Percentiles rank a stretch among this genome's conserved stretches.
Evolutionary conservation across 2,888 invertebrate genomes (phyloP).

Genomic region (Habroteleia sp.): DNA sequence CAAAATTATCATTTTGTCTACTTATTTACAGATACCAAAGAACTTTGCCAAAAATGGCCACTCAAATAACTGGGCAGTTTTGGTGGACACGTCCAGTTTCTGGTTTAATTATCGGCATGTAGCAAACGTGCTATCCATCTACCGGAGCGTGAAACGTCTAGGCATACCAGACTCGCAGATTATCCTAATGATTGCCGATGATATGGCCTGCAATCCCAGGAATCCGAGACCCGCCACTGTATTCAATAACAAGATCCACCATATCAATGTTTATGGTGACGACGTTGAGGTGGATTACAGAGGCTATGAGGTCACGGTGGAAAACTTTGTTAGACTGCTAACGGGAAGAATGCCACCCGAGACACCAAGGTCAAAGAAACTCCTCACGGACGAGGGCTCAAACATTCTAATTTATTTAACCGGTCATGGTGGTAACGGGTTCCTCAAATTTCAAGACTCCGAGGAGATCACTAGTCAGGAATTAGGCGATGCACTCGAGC

Average conservation of each 20-base stretch:
- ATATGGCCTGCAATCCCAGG: slow-evolving; percentile 99
- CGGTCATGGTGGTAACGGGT: slow-evolving; percentile 99
- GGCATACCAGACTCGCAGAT: slow-evolving; percentile 99
- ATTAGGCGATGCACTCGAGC: slow-evolving; percentile 98
- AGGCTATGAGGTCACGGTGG: slow-evolving; percentile 97
- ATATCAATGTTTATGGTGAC: slow-evolving; percentile 99
- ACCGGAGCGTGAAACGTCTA: slow-evolving; percentile 97
- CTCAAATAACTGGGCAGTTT: slow-evolving; percentile 99
- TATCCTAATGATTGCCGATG: slow-evolving; percentile 99
- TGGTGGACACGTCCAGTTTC: slow-evolving; percentile 98
- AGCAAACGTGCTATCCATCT: slow-evolving; percentile 98
- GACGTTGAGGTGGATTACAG: slow-evolving; percentile 99
- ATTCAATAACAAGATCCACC: slow-evolving; percentile 98
- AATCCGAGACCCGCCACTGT: slow-evolving; percentile 99
- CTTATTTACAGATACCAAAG: slow-evolving; percentile 81
- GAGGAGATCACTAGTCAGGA: slow-evolving; percentile 99
- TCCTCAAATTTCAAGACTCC: slow-evolving; percentile 99
- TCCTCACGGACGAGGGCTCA: slow-evolving; percentile 97
- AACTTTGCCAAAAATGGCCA: slow-evolving; percentile 87
- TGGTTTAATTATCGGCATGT: slow-evolving; percentile 99
- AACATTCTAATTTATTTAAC: slow-evolving; percentile 98
- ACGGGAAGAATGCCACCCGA: slow-evolving; percentile 96
- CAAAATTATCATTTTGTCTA: slow-evolving; percentile 3
- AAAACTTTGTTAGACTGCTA: slow-evolving; percentile 97
- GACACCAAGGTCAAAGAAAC: slow-evolving; percentile 96